These are phyloP conservation scores for Verasper variegatus DNA, from an alignment of 2,113 vertebrate genomes.

Conservation along the genomic window DNA sequence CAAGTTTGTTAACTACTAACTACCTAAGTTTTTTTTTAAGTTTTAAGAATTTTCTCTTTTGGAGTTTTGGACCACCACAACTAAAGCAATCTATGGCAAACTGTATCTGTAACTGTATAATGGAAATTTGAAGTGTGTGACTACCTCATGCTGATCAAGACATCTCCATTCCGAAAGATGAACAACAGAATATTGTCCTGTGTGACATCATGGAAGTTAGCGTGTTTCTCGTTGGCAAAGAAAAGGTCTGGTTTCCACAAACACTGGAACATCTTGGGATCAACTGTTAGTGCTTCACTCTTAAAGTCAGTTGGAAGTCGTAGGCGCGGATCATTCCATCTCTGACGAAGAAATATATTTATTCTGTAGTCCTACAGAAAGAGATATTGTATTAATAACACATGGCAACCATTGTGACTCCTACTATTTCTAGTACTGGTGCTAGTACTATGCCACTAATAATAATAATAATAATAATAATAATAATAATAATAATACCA, in stretches of 20 bases:
- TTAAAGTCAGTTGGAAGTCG: constrained; percentile 93
- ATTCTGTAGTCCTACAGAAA: constrained; percentile 91
- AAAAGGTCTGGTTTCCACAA: constrained; percentile 98
- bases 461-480: neutral
- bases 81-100: neutral
- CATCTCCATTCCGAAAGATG: constrained; percentile 95
- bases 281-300: constrained; percentile 92
- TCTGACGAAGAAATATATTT: constrained; percentile 96
- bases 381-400: constrained; percentile 4
- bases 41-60: too few species aligned
- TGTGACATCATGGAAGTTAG: constrained; percentile 97
- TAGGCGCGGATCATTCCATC: constrained; percentile 96
- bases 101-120: neutral
- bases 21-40: too few species aligned
- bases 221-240: constrained; percentile 98
- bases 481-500: neutral
- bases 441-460: neutral
- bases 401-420: neutral
- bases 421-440: neutral
- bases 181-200: constrained; percentile 98
- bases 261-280: constrained; percentile 98
- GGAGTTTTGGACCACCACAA: neutral
- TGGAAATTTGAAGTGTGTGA: neutral
- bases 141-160: constrained; percentile 97
- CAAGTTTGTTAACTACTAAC: too few species aligned